These are phyloP conservation scores for Lottia scabra DNA, from an alignment of 2,888 invertebrate species.

Conservation along the genomic window DNA sequence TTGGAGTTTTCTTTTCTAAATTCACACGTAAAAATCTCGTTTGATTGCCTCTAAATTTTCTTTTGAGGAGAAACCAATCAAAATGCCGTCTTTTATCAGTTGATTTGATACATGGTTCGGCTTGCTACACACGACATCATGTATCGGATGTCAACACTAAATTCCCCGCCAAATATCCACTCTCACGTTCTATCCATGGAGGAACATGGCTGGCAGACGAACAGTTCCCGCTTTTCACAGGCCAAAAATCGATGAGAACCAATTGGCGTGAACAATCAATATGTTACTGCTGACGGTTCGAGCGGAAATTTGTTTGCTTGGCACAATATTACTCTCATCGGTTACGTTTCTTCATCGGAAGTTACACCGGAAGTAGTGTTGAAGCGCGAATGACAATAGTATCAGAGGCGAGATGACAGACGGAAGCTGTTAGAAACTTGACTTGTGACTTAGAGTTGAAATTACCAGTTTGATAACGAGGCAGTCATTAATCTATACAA, in stretches of 20 bases:
- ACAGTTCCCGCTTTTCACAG: background rate
- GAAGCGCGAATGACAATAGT: constrained; percentile 17
- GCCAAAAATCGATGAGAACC: background rate
- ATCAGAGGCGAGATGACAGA: constrained; percentile 11
- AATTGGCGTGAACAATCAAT: constrained; percentile 4
- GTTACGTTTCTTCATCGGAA: constrained; percentile 11
- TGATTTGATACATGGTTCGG: background rate
- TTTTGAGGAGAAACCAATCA: background rate
- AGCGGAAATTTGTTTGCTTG: constrained; percentile 7
- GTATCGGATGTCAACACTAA: constrained; percentile 4
- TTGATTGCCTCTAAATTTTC: constrained; percentile 5
- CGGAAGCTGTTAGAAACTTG: background rate
- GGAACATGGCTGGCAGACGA: background rate
- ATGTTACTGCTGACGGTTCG: background rate
- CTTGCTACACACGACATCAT: constrained; percentile 2
- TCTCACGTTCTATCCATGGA: background rate
- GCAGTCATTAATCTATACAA: background rate
- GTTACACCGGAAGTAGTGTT: constrained; percentile 17
- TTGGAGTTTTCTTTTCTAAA: background rate
- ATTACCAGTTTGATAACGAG: constrained; percentile 2
- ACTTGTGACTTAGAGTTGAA: background rate
- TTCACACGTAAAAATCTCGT: background rate
- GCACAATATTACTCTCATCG: background rate
- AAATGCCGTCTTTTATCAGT: background rate
- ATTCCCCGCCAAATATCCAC: constrained; percentile 3